Percentiles rank a stretch among this genome's conserved stretches.
phyloP scores from a whole-genome alignment of 2,888 invertebrate species.

The Melinaea menophilus region DNA sequence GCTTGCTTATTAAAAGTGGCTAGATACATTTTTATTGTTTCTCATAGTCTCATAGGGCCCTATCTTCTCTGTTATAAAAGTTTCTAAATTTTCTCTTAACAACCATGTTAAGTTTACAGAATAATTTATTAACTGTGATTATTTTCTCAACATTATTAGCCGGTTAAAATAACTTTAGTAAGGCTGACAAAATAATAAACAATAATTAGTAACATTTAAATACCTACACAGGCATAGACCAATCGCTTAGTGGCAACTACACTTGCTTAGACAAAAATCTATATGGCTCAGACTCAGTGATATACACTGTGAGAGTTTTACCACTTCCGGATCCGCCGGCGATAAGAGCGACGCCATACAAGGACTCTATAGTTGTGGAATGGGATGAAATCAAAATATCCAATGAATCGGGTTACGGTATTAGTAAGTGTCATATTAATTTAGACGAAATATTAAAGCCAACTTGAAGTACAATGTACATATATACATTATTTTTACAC shows the following conservation, averaged over 20 bases:
- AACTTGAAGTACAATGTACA: too few relatives aligned
- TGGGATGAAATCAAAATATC: slow-evolving; percentile 79
- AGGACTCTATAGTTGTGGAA: slow-evolving; percentile 77
- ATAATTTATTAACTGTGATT: neutral
- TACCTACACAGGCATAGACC: slow-evolving; percentile 78
- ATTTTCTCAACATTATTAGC: slow-evolving; percentile 56
- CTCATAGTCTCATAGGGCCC: neutral
- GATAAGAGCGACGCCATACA: slow-evolving; percentile 76
- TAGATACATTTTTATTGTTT: slow-evolving; percentile 4
- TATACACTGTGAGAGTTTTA: slow-evolving; percentile 86
- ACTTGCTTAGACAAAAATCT: slow-evolving; percentile 88
- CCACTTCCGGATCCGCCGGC: slow-evolving; percentile 84
- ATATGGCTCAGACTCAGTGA: slow-evolving; percentile 89
- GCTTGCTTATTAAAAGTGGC: slow-evolving; percentile 70
- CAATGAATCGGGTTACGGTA: slow-evolving; percentile 58
- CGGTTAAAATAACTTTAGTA: too few relatives aligned
- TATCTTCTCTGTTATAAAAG: too few relatives aligned
- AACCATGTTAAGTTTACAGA: slow-evolving; percentile 33
- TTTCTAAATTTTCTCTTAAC: slow-evolving; percentile 49
- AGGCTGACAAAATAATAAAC: neutral
- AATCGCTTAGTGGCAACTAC: slow-evolving; percentile 87
- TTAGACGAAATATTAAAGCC: too few relatives aligned
- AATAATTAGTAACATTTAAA: neutral
- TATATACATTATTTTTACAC: too few relatives aligned
- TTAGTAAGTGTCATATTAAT: slow-evolving; percentile 52